Conservation (phyloP, 2,797 vertebrate genomes). For the Gadopsis marmoratus region DNA sequence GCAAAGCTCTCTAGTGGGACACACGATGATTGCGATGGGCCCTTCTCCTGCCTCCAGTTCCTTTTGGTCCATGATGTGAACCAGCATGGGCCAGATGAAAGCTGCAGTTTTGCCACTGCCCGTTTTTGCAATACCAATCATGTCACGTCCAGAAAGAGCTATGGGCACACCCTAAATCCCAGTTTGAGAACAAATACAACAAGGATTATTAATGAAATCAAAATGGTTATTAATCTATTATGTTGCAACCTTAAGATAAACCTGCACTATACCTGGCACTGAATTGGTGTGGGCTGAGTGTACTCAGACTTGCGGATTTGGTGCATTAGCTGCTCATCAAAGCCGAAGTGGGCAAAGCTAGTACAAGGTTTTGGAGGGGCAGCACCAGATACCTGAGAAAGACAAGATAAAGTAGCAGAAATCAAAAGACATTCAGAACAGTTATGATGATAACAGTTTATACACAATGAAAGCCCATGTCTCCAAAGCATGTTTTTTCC, state of each 20-base stretch:
- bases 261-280: constrained; percentile 91
- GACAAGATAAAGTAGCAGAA: not conserved
- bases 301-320: constrained; percentile 99
- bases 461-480: not conserved
- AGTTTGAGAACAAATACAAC: not conserved
- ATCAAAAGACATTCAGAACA: not conserved
- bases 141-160: constrained; percentile 95
- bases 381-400: constrained; percentile 93
- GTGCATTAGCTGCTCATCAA: constrained; percentile 98
- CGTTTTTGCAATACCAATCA: constrained; percentile 99
- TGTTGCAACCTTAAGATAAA: not conserved
- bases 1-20: constrained; percentile 97
- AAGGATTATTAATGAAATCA: not conserved
- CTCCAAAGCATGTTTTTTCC: not conserved
- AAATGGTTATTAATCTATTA: not conserved
- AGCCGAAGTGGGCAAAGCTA: constrained; percentile 98
- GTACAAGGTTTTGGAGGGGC: constrained; percentile 95
- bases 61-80: constrained; percentile 99
- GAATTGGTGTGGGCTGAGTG: constrained; percentile 98
- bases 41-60: constrained; percentile 95
- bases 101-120: constrained; percentile 98
- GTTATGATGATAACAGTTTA: not conserved
- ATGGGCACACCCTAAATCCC: constrained; percentile 93
- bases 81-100: constrained; percentile 98
- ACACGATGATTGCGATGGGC: constrained; percentile 96